Evolutionary conservation across 2,888 invertebrate genomes (phyloP), one percentile per base, ranked within the genome.

Genomic region (Halictus quadricinctus): DNA sequence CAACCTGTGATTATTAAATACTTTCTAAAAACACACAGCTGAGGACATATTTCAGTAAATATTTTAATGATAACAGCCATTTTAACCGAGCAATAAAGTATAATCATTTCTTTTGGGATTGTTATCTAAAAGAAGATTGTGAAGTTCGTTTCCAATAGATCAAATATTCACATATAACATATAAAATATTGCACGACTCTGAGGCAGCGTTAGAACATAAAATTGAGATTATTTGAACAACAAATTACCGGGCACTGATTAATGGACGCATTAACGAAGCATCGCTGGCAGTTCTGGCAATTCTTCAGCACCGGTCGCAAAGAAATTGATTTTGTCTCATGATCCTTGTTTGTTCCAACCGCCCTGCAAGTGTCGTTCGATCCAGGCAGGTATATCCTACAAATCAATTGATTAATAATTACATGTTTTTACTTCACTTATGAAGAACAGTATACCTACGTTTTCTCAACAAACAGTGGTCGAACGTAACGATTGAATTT

Each of bases 401-500:
- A 86, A 70, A 69, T 72, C 12, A 74, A 25, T n/a, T 0, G 79
- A 36, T 66, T 8, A 36, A 10, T 66, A 21, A 21, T 41, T 74
- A 46, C 29, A 46, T 41, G 15, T 43, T 58, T 72, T 5, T 13
- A 8, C n/a, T 18, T 5, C 13, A 4, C 3, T 8, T 8, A 41
- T 12, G 18, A 10, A 41, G 41, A 21, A 36, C 7, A 8, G 25
- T 36, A 95, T 95, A 96, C 96, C 92, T 90, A 88, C 96, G 93
- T 95, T 77, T 94, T 93, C 82, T 94, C 92, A 76, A 96, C 91
- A 81, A 95, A 95, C 91, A 97, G 95, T 15, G 97, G 97, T 92
- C 96, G 96, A 1, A 97, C 96, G 91, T 96, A 95, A 93, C 96
- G 95, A 0, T 96, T 96, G 88, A 96, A 96, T 48, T 95, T 94